Conservation (phyloP, 2,113 vertebrate species). For the Tupaia chinensis region DNA sequence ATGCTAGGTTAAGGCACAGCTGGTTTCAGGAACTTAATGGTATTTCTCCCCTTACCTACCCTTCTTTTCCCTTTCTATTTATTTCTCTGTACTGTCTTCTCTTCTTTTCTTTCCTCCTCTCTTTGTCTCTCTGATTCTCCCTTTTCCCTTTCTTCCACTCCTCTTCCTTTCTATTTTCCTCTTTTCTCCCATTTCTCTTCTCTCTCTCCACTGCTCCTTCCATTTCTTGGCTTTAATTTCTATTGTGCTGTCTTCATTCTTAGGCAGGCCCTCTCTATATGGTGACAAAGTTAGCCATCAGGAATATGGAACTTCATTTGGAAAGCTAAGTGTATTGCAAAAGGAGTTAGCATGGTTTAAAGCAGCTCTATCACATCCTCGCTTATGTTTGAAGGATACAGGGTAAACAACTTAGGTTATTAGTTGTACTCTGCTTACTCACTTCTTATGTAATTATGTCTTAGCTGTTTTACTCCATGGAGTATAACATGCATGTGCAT, state of each 20-base stretch:
- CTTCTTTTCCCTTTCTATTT: background rate
- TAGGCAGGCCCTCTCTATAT: background rate
- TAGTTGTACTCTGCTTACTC: too few species aligned
- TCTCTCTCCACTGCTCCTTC: background rate
- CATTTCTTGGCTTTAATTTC: background rate
- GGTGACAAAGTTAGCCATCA: background rate
- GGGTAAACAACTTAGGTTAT: too few species aligned
- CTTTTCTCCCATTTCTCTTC: background rate
- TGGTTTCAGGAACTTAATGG: background rate
- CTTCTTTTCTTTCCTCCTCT: background rate
- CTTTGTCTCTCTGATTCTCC: fast-evolving
- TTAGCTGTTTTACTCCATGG: too few species aligned
- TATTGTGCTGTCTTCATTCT: background rate
- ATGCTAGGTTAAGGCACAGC: background rate
- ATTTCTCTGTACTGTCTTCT: background rate
- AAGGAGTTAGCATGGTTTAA: too few species aligned
- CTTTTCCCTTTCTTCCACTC: background rate
- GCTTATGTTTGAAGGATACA: too few species aligned
- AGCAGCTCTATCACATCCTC: too few species aligned
- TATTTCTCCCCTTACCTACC: background rate
- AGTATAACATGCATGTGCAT: too few species aligned
- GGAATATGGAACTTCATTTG: background rate
- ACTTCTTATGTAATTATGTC: too few species aligned
- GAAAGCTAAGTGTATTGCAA: background rate
- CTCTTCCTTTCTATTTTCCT: too few species aligned